Conservation (phyloP, 2,113 vertebrate species). For the Myotis lucifugus region DNA sequence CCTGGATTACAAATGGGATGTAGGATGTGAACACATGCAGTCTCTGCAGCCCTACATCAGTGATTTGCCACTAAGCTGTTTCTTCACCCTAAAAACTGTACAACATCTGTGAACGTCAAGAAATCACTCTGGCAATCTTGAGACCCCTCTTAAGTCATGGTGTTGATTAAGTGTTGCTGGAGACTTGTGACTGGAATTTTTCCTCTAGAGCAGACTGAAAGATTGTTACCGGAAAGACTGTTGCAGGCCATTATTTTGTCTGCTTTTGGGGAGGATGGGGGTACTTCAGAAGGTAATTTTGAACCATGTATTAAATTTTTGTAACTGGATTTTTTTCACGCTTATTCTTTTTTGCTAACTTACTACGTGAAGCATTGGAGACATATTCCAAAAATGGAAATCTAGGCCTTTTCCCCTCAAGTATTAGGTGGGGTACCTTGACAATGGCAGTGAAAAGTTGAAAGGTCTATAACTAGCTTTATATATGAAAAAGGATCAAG, state of each 20-base stretch:
- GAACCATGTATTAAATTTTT: constrained; percentile 47
- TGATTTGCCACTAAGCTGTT: constrained; percentile 68
- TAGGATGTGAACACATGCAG: constrained; percentile 40
- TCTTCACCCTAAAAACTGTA: constrained; percentile 67
- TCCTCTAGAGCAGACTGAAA: constrained; percentile 36
- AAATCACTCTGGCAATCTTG: constrained; percentile 74
- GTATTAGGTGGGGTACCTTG: not conserved
- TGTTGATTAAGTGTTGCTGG: constrained; percentile 75
- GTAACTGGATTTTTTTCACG: not conserved
- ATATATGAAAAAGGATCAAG: constrained; percentile 22
- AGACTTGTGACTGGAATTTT: constrained; percentile 73
- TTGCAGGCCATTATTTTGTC: constrained; percentile 13
- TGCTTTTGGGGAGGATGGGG: not conserved
- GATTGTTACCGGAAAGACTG: constrained; percentile 55
- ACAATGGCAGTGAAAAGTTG: constrained; percentile 28
- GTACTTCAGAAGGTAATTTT: constrained; percentile 45
- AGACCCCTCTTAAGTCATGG: constrained; percentile 63
- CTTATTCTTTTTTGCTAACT: not conserved
- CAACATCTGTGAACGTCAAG: constrained; percentile 67
- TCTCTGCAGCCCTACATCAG: constrained; percentile 56
- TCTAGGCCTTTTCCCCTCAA: not conserved
- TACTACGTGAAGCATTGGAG: constrained; percentile 37
- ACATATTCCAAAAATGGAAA: constrained; percentile 22
- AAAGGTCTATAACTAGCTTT: constrained; percentile 29
- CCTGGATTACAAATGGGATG: constrained; percentile 73